phyloP scores from a whole-genome alignment of 2,797 vertebrate species.

The Centropyge bicolor region DNA sequence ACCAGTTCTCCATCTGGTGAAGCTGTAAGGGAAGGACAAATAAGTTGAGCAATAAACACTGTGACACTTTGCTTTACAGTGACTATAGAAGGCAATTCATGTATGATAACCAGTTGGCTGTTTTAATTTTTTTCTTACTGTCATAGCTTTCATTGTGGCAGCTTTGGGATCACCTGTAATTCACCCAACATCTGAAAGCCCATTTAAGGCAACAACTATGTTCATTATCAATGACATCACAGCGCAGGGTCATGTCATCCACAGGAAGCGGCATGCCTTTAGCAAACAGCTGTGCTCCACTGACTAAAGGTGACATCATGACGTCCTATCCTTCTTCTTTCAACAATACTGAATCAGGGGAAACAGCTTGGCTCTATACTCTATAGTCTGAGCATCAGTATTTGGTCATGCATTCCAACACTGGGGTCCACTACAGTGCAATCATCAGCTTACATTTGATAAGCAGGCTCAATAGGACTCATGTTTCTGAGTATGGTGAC shows the following conservation, averaged over 20 bases:
- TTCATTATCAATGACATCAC: constrained; percentile 26
- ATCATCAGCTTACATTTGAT: not conserved
- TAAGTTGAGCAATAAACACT: not conserved
- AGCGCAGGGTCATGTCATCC: not conserved
- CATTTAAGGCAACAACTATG: constrained; percentile 14
- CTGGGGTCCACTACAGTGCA: not conserved
- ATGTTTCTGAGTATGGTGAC: not conserved
- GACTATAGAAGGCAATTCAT: not conserved
- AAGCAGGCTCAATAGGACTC: not conserved
- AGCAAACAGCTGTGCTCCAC: constrained; percentile 35
- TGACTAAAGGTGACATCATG: constrained; percentile 41
- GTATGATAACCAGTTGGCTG: not conserved
- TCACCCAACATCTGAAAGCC: not conserved
- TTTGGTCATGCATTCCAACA: not conserved
- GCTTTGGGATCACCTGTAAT: not conserved
- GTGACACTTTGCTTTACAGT: not conserved
- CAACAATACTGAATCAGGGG: not conserved
- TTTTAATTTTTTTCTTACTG: not conserved
- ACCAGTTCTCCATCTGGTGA: constrained; percentile 94
- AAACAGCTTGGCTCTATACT: not conserved
- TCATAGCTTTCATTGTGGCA: not conserved
- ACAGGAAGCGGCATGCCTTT: constrained; percentile 1
- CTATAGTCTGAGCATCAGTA: not conserved
- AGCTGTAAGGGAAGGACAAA: constrained; percentile 80
- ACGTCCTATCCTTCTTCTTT: not conserved